Evolutionary conservation across 2,113 vertebrate genomes (phyloP).

Genomic region (Acrocephalus kingi): DNA sequence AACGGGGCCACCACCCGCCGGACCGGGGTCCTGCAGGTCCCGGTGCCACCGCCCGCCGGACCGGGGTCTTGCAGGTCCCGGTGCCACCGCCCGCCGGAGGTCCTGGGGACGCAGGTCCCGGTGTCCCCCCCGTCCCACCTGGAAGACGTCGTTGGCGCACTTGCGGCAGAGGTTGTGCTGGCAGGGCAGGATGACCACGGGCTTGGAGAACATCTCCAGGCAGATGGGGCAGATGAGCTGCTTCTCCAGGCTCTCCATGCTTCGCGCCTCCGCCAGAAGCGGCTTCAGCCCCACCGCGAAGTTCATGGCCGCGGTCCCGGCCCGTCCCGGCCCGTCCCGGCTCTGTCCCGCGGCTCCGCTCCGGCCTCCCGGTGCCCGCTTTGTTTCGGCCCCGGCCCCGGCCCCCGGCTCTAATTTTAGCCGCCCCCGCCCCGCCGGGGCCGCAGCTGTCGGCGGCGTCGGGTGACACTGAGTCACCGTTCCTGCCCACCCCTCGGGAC

Average conservation of each 20-base stretch:
- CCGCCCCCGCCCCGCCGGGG: conserved; percentile 27
- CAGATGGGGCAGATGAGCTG: conserved; percentile 98
- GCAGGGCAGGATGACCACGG: conserved; percentile 96
- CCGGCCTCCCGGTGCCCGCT: not conserved
- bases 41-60: not conserved
- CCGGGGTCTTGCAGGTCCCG: too few relatives aligned
- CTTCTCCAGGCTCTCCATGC: conserved; percentile 94
- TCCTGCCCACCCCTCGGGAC: not conserved
- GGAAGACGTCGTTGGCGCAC: conserved; percentile 92
- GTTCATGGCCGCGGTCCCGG: conserved; percentile 78
- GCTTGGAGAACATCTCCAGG: conserved; percentile 96
- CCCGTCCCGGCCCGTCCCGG: not conserved
- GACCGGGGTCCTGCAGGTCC: not conserved
- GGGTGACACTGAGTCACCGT: conserved; percentile 72
- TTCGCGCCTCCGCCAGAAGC: conserved; percentile 77
- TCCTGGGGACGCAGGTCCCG: not conserved
- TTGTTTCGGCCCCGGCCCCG: not conserved
- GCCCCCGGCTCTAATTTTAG: conserved; percentile 54
- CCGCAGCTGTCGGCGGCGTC: conserved; percentile 73
- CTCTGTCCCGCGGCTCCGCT: not conserved
- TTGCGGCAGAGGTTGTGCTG: conserved; percentile 97
- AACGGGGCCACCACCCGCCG: not conserved
- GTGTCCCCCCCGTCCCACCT: conserved; percentile 65
- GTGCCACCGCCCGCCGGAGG: not conserved
- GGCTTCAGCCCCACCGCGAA: conserved; percentile 83